Conservation (phyloP, 2,113 vertebrate genomes). For the Paradoxurus hermaphroditus region DNA sequence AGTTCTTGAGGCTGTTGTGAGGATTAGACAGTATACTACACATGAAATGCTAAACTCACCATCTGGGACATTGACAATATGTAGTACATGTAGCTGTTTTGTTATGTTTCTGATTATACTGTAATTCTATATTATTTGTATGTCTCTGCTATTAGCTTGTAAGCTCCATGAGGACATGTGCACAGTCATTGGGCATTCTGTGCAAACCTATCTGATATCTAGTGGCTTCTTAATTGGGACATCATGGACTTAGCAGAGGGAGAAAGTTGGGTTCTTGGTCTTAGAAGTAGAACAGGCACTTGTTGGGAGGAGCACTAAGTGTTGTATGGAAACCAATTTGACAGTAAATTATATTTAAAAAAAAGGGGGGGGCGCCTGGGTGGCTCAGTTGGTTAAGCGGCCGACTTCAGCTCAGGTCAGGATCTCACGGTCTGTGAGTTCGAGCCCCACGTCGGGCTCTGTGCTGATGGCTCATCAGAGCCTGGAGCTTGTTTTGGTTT, state of each 20-base stretch:
- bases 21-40: neutral
- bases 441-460: too few relatives aligned
- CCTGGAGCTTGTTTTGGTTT: too few relatives aligned
- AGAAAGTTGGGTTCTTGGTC: neutral
- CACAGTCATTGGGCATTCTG: neutral
- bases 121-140: neutral
- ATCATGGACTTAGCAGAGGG: neutral
- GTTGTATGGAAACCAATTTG: too few relatives aligned
- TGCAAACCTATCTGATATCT: neutral
- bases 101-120: neutral
- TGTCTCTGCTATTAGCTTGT: neutral
- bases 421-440: too few relatives aligned
- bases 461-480: too few relatives aligned
- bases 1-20: neutral
- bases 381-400: too few relatives aligned
- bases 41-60: neutral
- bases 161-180: neutral
- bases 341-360: too few relatives aligned
- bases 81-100: fast-evolving
- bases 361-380: too few relatives aligned
- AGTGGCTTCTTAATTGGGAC: neutral
- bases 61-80: neutral
- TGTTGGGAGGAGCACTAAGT: too few relatives aligned
- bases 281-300: neutral
- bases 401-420: too few relatives aligned